These are phyloP conservation scores for Ganaspis sp. DNA, from an alignment of 1,140 invertebrate genomes.

Conservation along the genomic window DNA sequence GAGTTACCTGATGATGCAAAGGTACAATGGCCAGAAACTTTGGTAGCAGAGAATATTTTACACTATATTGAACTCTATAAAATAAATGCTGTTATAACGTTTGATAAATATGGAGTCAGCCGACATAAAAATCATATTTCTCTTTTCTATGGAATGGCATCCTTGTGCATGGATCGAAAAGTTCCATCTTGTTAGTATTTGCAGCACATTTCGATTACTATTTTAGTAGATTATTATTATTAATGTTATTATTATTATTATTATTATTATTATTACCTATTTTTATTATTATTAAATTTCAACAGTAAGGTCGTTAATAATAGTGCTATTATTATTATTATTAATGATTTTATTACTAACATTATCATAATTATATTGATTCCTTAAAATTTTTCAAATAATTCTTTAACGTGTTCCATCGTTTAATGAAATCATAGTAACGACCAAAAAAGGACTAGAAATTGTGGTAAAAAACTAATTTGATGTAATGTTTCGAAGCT, in stretches of 20 bases:
- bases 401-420: too few species aligned
- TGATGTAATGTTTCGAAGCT: too few species aligned
- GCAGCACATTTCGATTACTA: not conserved
- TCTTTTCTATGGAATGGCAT: conserved; percentile 86
- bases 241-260: conserved; percentile 10
- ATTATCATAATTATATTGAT: too few species aligned
- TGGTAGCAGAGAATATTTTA: conserved; percentile 84
- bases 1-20: conserved; percentile 86
- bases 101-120: conserved; percentile 93
- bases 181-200: conserved; percentile 82
- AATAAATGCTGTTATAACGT: conserved; percentile 92
- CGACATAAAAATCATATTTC: conserved; percentile 93
- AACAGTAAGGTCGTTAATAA: too few species aligned
- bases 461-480: too few species aligned
- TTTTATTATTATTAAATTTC: too few species aligned
- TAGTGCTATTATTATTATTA: too few species aligned
- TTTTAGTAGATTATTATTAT: conserved; percentile 5
- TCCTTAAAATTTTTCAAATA: too few species aligned
- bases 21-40: conserved; percentile 84
- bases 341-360: too few species aligned
- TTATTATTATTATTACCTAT: too few species aligned
- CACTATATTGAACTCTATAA: conserved; percentile 84
- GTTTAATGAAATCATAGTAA: too few species aligned
- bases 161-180: conserved; percentile 84
- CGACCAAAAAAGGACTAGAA: too few species aligned